These are phyloP conservation scores for Luidia sarsii DNA, from an alignment of 53 echinoderm and acorn worm genomes.

Conservation along the genomic window DNA sequence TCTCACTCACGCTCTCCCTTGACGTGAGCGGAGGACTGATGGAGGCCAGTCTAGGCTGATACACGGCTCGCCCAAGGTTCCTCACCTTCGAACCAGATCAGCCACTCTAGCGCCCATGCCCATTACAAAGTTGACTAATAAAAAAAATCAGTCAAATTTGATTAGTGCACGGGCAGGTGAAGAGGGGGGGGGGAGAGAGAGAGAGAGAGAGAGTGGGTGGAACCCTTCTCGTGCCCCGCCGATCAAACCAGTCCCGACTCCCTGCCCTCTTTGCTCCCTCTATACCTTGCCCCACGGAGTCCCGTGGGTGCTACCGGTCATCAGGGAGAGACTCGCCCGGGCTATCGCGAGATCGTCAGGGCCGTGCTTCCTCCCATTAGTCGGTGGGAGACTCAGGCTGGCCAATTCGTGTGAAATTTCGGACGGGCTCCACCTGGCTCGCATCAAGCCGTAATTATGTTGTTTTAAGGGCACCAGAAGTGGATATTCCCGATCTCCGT, in stretches of 20 bases:
- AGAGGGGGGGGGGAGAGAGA: too few relatives aligned
- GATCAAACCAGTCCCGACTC: background rate
- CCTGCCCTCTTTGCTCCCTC: background rate
- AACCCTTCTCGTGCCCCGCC: background rate
- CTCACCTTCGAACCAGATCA: slow-evolving; percentile 40
- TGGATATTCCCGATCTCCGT: slow-evolving; percentile 39
- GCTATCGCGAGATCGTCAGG: slow-evolving; percentile 19
- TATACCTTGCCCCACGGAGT: slow-evolving; percentile 5
- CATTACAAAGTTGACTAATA: slow-evolving; percentile 42
- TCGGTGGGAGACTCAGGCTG: background rate
- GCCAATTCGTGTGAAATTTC: slow-evolving; percentile 45
- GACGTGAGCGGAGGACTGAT: background rate
- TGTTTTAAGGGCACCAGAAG: slow-evolving; percentile 46
- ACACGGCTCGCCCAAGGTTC: background rate
- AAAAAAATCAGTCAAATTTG: slow-evolving; percentile 41
- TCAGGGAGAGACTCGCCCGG: too few relatives aligned
- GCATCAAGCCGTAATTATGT: slow-evolving; percentile 42
- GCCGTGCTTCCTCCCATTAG: slow-evolving; percentile 29
- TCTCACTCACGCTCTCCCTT: too few relatives aligned
- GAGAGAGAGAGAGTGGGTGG: too few relatives aligned
- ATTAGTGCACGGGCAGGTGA: slow-evolving; percentile 25
- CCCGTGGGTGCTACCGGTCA: background rate
- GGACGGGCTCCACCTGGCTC: slow-evolving; percentile 29
- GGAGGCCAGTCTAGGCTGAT: slow-evolving; percentile 33
- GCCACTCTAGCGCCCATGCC: background rate